These are phyloP conservation scores for Drosophila buzzatii DNA, from an alignment of 2,888 invertebrate species.

Conservation along the genomic window DNA sequence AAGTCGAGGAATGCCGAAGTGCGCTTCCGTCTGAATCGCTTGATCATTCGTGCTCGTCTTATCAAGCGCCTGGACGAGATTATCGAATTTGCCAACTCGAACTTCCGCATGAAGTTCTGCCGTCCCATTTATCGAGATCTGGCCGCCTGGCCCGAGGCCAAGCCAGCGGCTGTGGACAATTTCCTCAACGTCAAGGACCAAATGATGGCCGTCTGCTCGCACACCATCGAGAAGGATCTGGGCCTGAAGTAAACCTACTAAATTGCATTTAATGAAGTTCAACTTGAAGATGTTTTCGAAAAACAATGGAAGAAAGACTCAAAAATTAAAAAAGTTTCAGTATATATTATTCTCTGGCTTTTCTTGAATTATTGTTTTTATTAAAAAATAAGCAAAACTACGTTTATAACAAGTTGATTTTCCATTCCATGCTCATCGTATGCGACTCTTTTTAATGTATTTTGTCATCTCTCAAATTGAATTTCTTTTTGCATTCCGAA, in stretches of 20 bases:
- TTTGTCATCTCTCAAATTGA: conserved; percentile 42
- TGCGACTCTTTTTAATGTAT: conserved; percentile 41
- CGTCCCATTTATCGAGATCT: conserved; percentile 95
- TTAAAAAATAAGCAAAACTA: conserved; percentile 85
- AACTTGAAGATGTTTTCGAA: conserved; percentile 10
- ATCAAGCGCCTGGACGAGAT: conserved; percentile 88
- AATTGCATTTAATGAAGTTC: conserved; percentile 31
- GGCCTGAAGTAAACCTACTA: conserved; percentile 73
- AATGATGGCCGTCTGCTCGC: conserved; percentile 94
- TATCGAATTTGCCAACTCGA: conserved; percentile 91
- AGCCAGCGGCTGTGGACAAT: conserved; percentile 89
- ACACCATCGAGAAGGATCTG: conserved; percentile 91
- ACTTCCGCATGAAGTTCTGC: conserved; percentile 96
- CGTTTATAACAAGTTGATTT: conserved; percentile 85
- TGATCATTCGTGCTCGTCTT: conserved; percentile 91
- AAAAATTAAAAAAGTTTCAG: conserved; percentile 28
- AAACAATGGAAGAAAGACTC: conserved; percentile 4
- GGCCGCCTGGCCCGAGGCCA: conserved; percentile 91
- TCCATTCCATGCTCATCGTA: conserved; percentile 76
- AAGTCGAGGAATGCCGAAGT: conserved; percentile 92
- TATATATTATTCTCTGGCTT: conserved; percentile 18
- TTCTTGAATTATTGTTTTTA: conserved; percentile 82
- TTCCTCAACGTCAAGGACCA: conserved; percentile 89
- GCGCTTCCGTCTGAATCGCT: conserved; percentile 90
- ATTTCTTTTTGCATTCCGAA: conserved; percentile 43